Base-by-base conservation (phyloP, 1,140 invertebrate species). In the Ectropis grisescens region DNA sequence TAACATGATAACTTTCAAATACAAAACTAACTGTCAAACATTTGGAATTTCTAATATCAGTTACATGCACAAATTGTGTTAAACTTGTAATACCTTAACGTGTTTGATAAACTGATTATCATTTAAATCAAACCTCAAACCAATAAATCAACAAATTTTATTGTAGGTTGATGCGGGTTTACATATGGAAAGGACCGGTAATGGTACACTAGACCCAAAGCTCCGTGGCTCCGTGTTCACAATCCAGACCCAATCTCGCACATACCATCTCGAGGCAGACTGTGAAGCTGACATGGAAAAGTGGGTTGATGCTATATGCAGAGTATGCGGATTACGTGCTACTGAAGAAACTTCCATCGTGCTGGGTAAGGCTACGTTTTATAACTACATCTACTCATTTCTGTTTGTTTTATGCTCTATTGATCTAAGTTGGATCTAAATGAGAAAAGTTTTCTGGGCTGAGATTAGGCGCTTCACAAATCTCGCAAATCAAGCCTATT, bases 301-400 rank as follows among this genome's bases (percentile, higher is more conserved):
- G 65, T 98, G 96, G 96, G 95, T 98, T 0, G 91, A 94, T 60
- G 94, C 91, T 48, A 92, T 98, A 38, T 98, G 96, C 75, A 89
- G 92, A 82, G 93, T 96, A 23, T 97, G 95, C 84, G 92, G 93
- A 11, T 82, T 97, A 24, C 92, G 93, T 69, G 88, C 90, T 1
- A 89, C 89, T 14, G 90, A 90, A 51, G 91, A 94, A 36, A 88
- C 92, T 27, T 29, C 48, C 4, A 46, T 47, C 32, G 48, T 33
- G 12, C 19, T 56, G 4, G 65, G 62, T 69, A 46, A 57, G 48
- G 11, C 29, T 43, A 13, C 19, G 4, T 22, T 22, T 24, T 41
- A 9, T 28, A 6, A 37, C 16, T n/a, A 29, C n/a, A 11, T 14
- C 13, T 26, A n/a, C 13, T 10, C 32, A 33, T 13, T 22, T 14